Evolutionary conservation across 2,888 invertebrate species (phyloP), one percentile per base, ranked within the genome.

Genomic region (Morpho deidamia): DNA sequence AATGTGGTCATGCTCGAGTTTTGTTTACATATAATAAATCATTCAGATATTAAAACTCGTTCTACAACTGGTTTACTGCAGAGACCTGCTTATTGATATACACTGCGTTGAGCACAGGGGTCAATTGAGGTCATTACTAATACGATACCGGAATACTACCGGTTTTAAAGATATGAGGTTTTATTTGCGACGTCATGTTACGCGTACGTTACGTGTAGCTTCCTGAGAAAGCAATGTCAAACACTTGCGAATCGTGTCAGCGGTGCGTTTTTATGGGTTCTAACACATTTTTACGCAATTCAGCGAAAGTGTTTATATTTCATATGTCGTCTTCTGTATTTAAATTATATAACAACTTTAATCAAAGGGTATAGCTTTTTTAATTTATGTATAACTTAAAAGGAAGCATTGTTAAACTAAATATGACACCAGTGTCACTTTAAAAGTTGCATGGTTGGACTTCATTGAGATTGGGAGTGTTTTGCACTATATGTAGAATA

Each of bases 131-230:
- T 83, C 82, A 72, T 81, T 81, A 72, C 74, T 80, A 78, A 76
- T 70, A 72, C 67, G 74, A 66, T 69, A 71, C 71, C 66, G 69
- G 69, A 66, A 65, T 60, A 49, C 47, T 72, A 83, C 86, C 81
- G 82, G 88, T 87, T 80, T 74, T 74, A 73, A 81, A 56, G 72
- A 79, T 81, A 83, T 76, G 73, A 86, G 87, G 75, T 72, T 72
- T 67, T 67, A 71, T 54, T 35, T 67, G 70, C 68, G 69, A 73
- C 65, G 64, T 67, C 64, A 67, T 68, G 66, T 67, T 70, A 70
- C 67, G 67, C 60, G 64, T 59, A 56, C 58, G 55, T 70, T 74
- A 71, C 68, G 71, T 67, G 59, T 53, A 64, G 68, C 70, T 77
- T 67, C 63, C 62, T 63, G 64, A 67, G 68, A 71, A 68, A 70